phyloP scores from a whole-genome alignment of 2,797 vertebrate genomes.

The Geotrypetes seraphini region DNA sequence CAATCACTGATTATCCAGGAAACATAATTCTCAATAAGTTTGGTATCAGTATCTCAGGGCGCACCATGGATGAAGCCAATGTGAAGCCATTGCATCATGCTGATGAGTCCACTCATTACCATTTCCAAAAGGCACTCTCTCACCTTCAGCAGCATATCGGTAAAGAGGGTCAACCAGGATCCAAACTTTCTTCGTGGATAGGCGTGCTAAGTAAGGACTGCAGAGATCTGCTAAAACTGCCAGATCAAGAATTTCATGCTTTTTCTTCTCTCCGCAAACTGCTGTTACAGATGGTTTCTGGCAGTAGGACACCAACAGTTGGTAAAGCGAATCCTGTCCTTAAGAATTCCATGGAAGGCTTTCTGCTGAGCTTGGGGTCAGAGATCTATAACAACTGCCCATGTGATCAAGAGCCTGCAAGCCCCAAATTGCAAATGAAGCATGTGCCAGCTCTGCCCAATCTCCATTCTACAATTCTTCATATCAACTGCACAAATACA shows the following conservation, averaged over 20 bases:
- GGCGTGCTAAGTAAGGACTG: conserved; percentile 28
- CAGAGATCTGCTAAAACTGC: conserved; percentile 40
- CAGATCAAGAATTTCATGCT: conserved; percentile 8
- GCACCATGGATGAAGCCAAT: conserved; percentile 12
- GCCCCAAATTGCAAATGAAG: conserved; percentile 24
- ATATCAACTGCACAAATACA: conserved; percentile 49
- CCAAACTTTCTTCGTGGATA: conserved; percentile 37
- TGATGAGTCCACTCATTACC: conserved; percentile 28
- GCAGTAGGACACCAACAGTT: conserved; percentile 26
- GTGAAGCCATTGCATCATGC: background rate
- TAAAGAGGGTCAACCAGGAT: conserved; percentile 5
- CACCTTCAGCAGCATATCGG: conserved; percentile 38
- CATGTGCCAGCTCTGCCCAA: conserved; percentile 15
- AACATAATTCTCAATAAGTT: conserved; percentile 52
- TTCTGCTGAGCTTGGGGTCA: conserved; percentile 34
- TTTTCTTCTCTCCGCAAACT: conserved; percentile 34
- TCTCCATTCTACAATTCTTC: conserved; percentile 27
- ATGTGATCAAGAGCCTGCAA: conserved; percentile 19
- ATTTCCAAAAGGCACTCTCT: conserved; percentile 39
- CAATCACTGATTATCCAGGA: conserved; percentile 41
- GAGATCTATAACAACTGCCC: conserved; percentile 23
- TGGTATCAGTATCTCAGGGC: conserved; percentile 48
- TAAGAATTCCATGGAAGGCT: conserved; percentile 35
- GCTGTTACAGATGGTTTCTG: conserved; percentile 37
- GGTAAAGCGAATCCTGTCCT: conserved; percentile 33